Evolutionary conservation across 2,113 vertebrate species (phyloP).

Genomic region (Dasyurus viverrinus): DNA sequence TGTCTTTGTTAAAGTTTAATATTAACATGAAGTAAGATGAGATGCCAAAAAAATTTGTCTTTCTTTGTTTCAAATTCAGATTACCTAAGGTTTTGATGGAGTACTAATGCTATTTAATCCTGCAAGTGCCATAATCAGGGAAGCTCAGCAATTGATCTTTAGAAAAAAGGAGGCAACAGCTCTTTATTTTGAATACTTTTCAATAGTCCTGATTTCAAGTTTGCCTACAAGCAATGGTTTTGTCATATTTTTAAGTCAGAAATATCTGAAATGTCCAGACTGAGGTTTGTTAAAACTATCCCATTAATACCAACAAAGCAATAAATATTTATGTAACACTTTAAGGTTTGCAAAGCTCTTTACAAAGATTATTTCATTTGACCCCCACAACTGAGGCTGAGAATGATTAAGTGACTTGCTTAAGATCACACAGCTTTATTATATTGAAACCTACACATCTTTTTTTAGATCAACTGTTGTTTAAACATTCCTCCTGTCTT

Average conservation of each 20-base stretch:
- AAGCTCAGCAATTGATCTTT: background rate
- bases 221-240: background rate
- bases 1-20: background rate
- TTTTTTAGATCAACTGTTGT: background rate
- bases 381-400: background rate
- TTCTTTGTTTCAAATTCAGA: background rate
- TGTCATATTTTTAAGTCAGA: background rate
- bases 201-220: background rate
- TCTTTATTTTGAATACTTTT: background rate
- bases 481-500: background rate
- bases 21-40: background rate
- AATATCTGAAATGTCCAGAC: background rate
- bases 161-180: background rate
- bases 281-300: background rate
- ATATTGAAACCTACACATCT: background rate
- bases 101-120: background rate
- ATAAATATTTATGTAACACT: background rate
- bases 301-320: background rate
- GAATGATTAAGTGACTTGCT: background rate
- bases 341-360: background rate
- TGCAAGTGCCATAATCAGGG: background rate
- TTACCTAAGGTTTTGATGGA: background rate
- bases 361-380: background rate
- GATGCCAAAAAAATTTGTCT: background rate
- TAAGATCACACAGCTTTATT: background rate